A percentile compares a stretch with the other conserved stretches of the same genome.
phyloP scores from a whole-genome alignment of 2,888 invertebrate species.

The Macaria liturata region DNA sequence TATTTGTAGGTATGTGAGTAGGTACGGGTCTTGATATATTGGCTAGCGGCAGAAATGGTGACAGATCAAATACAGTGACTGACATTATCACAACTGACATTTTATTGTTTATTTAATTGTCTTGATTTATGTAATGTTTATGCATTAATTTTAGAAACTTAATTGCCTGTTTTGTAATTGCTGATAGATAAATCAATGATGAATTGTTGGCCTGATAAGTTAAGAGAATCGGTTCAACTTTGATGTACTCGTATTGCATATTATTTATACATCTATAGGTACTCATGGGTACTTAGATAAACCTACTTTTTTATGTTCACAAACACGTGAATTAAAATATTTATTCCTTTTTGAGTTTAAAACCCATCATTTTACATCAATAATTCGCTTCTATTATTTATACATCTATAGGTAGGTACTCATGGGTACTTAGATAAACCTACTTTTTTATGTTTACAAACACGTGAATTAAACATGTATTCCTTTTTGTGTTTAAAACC shows the following conservation, averaged over 20 bases:
- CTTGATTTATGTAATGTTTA: constrained; percentile 51
- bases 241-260: background rate
- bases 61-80: constrained; percentile 54
- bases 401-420: no score
- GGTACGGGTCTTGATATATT: constrained; percentile 38
- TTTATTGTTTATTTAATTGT: constrained; percentile 63
- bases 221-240: constrained; percentile 1
- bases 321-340: no score
- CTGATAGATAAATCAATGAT: constrained; percentile 15
- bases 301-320: no score
- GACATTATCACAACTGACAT: constrained; percentile 53
- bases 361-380: no score
- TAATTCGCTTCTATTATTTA: background rate
- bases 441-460: no score
- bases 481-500: no score
- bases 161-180: constrained; percentile 38
- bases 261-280: no score
- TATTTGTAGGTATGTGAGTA: background rate
- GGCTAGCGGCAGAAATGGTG: constrained; percentile 50
- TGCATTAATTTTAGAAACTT: constrained; percentile 47
- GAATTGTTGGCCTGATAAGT: no score
- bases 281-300: no score
- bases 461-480: no score
- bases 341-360: no score
- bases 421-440: no score